A percentile compares a stretch with the other conserved stretches of the same genome.
Conservation (phyloP, 2,113 vertebrate species). For the Tapirus terrestris region DNA sequence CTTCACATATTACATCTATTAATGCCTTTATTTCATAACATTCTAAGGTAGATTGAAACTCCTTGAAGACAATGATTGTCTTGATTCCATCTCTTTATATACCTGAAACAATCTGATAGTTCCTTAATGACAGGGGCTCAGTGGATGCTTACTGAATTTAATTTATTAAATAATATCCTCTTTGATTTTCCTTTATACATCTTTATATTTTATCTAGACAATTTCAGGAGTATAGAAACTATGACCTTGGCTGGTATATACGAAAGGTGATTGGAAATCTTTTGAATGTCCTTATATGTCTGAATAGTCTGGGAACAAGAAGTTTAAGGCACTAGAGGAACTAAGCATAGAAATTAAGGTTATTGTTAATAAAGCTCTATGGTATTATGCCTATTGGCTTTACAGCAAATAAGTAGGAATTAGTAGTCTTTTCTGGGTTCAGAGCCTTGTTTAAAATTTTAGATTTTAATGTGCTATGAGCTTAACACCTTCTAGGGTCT, state of each 20-base stretch:
- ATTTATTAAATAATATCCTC: neutral
- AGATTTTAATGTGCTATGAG: slow-evolving; percentile 66
- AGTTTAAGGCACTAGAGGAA: neutral
- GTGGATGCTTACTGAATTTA: neutral
- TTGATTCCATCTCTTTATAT: neutral
- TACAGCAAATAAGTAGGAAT: slow-evolving; percentile 41
- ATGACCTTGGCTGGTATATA: neutral
- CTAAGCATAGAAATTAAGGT: neutral
- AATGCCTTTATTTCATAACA: neutral
- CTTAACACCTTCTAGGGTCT: slow-evolving; percentile 60
- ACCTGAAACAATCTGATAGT: neutral
- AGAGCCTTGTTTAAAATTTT: slow-evolving; percentile 65
- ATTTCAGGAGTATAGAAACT: neutral
- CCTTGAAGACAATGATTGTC: too few relatives aligned
- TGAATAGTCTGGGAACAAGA: neutral
- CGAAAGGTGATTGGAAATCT: neutral
- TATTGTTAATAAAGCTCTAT: neutral
- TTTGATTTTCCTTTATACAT: neutral
- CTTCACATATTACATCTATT: neutral
- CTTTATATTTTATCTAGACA: neutral
- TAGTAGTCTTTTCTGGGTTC: neutral
- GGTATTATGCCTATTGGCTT: neutral
- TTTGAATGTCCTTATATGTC: neutral
- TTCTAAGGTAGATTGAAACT: neutral
- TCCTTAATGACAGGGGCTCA: neutral